A percentile compares a stretch with the other conserved stretches of the same genome.
Evolutionary conservation across 2,113 vertebrate genomes (phyloP).

Genomic region (Hippocampus abdominalis): DNA sequence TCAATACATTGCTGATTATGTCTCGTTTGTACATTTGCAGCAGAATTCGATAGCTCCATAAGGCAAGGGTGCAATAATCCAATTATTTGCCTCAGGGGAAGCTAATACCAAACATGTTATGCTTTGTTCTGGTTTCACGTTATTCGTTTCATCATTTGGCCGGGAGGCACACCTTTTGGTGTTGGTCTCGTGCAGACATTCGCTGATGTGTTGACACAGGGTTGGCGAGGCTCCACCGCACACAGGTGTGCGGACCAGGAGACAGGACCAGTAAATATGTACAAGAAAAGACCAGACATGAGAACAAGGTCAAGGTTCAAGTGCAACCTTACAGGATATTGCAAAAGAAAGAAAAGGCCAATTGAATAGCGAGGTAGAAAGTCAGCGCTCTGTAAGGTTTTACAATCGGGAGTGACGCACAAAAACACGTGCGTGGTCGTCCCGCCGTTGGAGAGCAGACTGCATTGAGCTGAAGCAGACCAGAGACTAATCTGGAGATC

Average conservation of each 20-base stretch:
- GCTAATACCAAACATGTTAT: neutral
- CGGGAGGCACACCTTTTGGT: neutral
- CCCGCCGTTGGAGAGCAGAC: slow-evolving; percentile 58
- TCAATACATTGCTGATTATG: neutral
- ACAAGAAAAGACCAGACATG: neutral
- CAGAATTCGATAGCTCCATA: neutral
- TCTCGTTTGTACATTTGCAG: neutral
- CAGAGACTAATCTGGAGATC: slow-evolving; percentile 68
- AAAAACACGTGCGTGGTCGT: slow-evolving; percentile 19
- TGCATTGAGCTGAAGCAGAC: slow-evolving; percentile 68
- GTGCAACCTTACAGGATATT: neutral
- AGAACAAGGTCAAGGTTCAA: neutral
- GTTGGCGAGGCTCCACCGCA: neutral
- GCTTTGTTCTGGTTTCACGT: neutral
- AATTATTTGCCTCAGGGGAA: neutral
- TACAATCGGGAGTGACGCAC: neutral
- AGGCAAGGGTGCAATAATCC: neutral
- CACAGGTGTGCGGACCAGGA: neutral
- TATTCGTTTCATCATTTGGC: neutral
- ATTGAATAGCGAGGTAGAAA: neutral
- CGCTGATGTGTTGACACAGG: neutral
- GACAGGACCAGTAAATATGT: neutral
- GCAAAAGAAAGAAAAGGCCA: neutral
- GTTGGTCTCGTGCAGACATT: neutral
- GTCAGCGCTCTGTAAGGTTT: neutral